Base-by-base conservation (phyloP, 2,113 vertebrate genomes). In the Crotophaga sulcirostris region DNA sequence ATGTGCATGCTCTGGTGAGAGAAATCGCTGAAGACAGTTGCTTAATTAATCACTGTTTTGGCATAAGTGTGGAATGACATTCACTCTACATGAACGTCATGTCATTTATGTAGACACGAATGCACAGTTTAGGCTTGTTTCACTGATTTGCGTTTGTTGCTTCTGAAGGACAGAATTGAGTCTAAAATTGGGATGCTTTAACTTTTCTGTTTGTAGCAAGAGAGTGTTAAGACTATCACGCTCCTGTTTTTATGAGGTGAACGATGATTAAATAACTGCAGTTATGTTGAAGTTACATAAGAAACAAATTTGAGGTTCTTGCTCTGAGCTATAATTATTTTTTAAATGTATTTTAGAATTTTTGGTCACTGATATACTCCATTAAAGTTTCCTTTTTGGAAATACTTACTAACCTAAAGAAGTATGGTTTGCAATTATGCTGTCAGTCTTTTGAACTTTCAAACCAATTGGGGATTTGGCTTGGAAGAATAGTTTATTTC, bases 41-140 rank as follows among this genome's bases (percentile, higher is more conserved):
- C 77, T 94, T 91, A 91, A 78, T 94, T 95, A 93, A 89, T 94
- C 44, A 34, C 74, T 68, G 36, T 82, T 82, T 66, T 91, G 60
- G 68, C 25, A 17, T 52, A 54, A 78, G 51, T 1, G 0, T 24
- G 40, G 58, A 72, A 54, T 87, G 87, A 28, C 74, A 56, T 52
- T 95, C 34, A 47, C 23, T 93, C 44, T 40, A 24, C 49, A 7
- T n/a, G 66, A 72, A 36, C 0, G 0, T 72, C 40, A 5, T 64
- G 44, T 75, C 62, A 25, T 82, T 75, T 72, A 38, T 20, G 66
- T 75, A 75, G 87, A 79, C 40, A 45, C 0, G 0, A 87, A 49
- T 36, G 49, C 62, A 49, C 69, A 82, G 54, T 28, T 36, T 42
- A 17, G 20, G 24, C 92, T 90, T 89, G 33, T 90, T 90, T 75